These are phyloP conservation scores for Zelostemma sp. DNA, from an alignment of 1,140 invertebrate genomes.

Conservation along the genomic window DNA sequence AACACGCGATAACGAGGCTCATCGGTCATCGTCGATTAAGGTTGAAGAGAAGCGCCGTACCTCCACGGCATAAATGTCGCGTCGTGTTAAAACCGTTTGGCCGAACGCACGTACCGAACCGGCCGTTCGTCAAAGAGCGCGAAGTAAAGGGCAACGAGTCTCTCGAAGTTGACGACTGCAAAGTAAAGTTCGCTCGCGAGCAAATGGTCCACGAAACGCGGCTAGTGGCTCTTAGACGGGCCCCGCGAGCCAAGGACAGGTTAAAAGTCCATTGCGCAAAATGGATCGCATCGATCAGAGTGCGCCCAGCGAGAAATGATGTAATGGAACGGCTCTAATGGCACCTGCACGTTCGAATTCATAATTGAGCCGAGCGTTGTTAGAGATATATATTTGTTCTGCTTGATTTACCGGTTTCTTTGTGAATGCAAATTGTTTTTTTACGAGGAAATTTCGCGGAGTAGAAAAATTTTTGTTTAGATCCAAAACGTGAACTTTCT, in stretches of 20 bases:
- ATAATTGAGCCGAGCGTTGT: conserved; percentile 31
- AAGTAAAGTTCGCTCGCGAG: conserved; percentile 40
- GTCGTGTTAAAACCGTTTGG: conserved; percentile 21
- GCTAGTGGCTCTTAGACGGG: conserved; percentile 18
- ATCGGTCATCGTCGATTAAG: conserved; percentile 25
- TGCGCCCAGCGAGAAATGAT: conserved; percentile 37
- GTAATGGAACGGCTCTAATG: conserved; percentile 38
- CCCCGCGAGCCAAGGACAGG: conserved; percentile 38
- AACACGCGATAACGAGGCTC: conserved; percentile 10
- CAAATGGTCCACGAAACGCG: conserved; percentile 32
- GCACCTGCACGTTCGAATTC: conserved; percentile 40
- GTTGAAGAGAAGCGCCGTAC: conserved; percentile 28
- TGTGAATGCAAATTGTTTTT: no score
- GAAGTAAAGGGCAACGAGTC: conserved; percentile 63
- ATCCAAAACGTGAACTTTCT: no score
- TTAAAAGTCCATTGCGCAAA: conserved; percentile 44
- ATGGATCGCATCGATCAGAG: conserved; percentile 42
- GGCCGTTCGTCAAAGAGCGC: conserved; percentile 22
- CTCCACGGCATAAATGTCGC: conserved; percentile 51
- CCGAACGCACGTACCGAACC: conserved; percentile 26
- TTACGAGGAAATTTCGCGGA: no score
- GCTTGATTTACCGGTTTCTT: no score
- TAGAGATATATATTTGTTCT: conserved; percentile 11
- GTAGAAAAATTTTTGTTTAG: no score
- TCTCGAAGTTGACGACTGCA: conserved; percentile 40